Evolutionary conservation across 2,113 vertebrate species (phyloP).

Genomic region (Anas platyrhynchos): DNA sequence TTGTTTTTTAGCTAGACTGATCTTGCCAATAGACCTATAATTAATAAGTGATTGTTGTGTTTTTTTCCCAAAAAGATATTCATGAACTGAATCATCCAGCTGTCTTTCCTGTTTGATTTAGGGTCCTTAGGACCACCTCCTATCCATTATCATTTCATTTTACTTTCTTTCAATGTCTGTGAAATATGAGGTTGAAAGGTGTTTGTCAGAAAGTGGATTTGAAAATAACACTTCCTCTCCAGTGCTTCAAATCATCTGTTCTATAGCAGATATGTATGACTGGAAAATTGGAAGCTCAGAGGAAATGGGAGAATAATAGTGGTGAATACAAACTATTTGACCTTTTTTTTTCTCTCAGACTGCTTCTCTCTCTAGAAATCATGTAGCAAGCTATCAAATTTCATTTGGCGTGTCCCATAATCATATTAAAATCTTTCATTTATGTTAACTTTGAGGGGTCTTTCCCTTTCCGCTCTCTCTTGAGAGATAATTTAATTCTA

Average conservation of each 20-base stretch:
- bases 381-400: conserved; percentile 64
- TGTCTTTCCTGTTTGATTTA: conserved; percentile 38
- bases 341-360: conserved; percentile 59
- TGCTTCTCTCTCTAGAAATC: conserved; percentile 49
- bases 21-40: not conserved
- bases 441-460: conserved; percentile 54
- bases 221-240: conserved; percentile 60
- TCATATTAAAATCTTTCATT: conserved; percentile 60
- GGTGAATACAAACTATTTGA: conserved; percentile 62
- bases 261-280: conserved; percentile 20
- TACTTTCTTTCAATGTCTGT: conserved; percentile 30
- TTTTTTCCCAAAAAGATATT: not conserved
- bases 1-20: conserved; percentile 13
- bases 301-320: conserved; percentile 51
- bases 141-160: conserved; percentile 47
- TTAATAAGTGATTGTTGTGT: not conserved
- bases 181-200: conserved; percentile 56
- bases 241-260: conserved; percentile 56
- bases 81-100: not conserved
- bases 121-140: not conserved
- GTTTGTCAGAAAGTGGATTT: conserved; percentile 66
- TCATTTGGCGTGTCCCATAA: conserved; percentile 48
- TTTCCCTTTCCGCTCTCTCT: conserved; percentile 42
- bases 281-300: conserved; percentile 64
- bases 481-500: conserved; percentile 53